Evolutionary conservation across 2,888 invertebrate genomes (phyloP).

Genomic region (Morpho helenor): DNA sequence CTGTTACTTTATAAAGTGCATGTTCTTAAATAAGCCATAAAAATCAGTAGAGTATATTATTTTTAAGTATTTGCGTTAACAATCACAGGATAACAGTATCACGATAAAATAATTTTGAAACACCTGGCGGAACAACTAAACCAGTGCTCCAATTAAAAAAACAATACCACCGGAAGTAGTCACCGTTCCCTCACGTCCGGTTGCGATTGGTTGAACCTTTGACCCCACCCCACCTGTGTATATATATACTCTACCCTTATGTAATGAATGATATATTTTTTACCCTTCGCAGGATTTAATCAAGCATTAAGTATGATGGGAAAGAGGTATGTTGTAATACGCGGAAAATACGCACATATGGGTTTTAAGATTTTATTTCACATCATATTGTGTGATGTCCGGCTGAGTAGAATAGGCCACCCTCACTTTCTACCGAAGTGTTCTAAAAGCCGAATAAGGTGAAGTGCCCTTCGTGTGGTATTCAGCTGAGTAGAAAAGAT

Average conservation of each 20-base stretch:
- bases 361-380: no score
- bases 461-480: no score
- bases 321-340: slow-evolving; percentile 2
- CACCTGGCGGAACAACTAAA: slow-evolving; percentile 56
- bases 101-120: slow-evolving; percentile 24
- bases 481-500: no score
- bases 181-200: slow-evolving; percentile 57
- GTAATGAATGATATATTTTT: slow-evolving; percentile 13
- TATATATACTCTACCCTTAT: slow-evolving; percentile 24
- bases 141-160: slow-evolving; percentile 54
- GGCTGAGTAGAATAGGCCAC: no score
- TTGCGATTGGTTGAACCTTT: slow-evolving; percentile 67
- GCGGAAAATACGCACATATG: no score
- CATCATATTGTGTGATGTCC: no score
- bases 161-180: slow-evolving; percentile 57
- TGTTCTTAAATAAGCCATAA: no score
- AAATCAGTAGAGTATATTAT: no score
- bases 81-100: background rate
- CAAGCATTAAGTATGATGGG: slow-evolving; percentile 13
- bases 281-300: slow-evolving; percentile 12
- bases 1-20: no score
- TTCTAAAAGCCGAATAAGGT: no score
- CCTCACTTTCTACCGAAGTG: no score
- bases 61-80: no score
- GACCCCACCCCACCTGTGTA: slow-evolving; percentile 63